Conservation (phyloP, 2,113 vertebrate species). For the Hylia prasina region DNA sequence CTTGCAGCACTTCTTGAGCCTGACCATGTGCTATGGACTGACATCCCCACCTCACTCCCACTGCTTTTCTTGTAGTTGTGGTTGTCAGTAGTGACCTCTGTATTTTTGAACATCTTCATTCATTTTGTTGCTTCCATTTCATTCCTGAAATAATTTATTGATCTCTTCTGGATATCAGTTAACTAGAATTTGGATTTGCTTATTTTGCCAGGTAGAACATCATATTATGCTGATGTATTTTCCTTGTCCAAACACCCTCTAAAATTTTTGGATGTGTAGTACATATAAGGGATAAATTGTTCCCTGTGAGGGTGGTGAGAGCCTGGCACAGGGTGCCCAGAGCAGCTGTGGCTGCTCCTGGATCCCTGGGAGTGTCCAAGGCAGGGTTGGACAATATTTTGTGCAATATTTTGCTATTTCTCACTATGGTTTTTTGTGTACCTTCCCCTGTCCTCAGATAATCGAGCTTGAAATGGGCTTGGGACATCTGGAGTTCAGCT, state of each 20-base stretch:
- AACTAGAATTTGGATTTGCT: neutral
- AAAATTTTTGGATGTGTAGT: neutral
- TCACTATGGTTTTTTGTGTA: rapidly evolving
- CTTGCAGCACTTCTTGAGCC: neutral
- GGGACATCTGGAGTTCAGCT: rapidly evolving
- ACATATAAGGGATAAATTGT: neutral
- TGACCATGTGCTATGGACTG: neutral
- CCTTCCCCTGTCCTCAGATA: rapidly evolving
- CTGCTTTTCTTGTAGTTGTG: too few relatives aligned
- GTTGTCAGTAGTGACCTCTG: neutral
- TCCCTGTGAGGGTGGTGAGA: neutral
- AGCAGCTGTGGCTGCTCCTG: neutral
- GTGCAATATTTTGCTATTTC: neutral
- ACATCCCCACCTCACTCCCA: neutral
- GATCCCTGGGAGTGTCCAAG: neutral
- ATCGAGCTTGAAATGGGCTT: neutral
- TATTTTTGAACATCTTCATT: neutral
- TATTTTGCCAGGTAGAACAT: neutral
- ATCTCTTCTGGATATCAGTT: neutral
- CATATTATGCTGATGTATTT: neutral
- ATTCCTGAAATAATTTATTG: neutral
- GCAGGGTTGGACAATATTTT: rapidly evolving
- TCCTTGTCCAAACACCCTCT: neutral
- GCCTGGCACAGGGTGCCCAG: neutral
- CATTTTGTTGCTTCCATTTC: neutral